Evolutionary conservation across 2,113 vertebrate genomes (phyloP).

Genomic region (Burhinus oedicnemus): DNA sequence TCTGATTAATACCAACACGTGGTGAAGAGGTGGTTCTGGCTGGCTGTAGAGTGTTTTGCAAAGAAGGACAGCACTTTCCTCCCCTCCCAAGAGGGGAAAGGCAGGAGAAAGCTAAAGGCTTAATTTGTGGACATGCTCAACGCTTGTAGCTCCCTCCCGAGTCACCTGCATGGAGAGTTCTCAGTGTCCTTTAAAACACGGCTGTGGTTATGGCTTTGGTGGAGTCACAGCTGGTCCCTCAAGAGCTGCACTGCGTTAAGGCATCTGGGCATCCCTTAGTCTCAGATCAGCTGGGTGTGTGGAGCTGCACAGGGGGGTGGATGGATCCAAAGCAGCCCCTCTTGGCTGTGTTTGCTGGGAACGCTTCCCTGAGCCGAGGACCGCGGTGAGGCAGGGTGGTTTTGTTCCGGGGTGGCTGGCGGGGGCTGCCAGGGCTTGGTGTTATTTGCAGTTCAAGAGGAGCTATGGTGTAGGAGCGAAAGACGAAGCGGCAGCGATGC

Average conservation of each 20-base stretch:
- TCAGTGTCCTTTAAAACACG: accelerated
- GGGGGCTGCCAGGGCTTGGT: too few relatives aligned
- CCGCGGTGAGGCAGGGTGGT: not conserved
- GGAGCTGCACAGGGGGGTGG: not conserved
- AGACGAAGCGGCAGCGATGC: too few relatives aligned
- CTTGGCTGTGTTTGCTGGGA: not conserved
- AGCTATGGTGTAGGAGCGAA: too few relatives aligned
- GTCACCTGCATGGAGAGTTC: accelerated
- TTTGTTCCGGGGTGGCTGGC: too few relatives aligned
- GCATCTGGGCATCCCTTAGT: not conserved
- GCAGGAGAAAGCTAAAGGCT: not conserved
- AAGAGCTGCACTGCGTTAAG: not conserved
- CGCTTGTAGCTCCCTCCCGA: not conserved
- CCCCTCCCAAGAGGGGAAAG: not conserved
- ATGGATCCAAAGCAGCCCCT: not conserved
- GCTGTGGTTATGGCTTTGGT: not conserved
- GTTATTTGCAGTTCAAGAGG: too few relatives aligned
- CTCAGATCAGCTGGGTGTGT: not conserved
- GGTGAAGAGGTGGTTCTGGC: not conserved
- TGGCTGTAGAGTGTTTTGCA: not conserved
- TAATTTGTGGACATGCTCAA: not conserved
- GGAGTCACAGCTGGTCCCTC: not conserved
- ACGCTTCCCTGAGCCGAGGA: accelerated
- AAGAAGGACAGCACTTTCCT: not conserved
- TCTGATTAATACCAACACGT: not conserved